A percentile compares a stretch with the other conserved stretches of the same genome.
Evolutionary conservation across 2,888 invertebrate genomes (phyloP).

Genomic region (Macrophya alboannulata): DNA sequence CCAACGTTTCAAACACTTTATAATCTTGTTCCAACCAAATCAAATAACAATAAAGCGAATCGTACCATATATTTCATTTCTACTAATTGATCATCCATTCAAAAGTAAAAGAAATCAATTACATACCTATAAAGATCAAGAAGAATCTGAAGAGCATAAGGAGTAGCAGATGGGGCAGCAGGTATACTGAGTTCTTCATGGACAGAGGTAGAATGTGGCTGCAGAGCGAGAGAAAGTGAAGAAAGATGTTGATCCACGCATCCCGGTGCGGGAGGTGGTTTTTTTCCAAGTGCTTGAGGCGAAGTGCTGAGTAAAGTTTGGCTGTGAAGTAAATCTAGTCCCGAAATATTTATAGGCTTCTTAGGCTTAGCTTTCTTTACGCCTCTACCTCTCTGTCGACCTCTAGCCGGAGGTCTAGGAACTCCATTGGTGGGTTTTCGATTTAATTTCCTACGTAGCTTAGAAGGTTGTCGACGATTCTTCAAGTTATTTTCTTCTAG

Average conservation of each 20-base stretch:
- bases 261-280: slow-evolving; percentile 93
- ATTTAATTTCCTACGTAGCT: slow-evolving; percentile 76
- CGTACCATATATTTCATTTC: not conserved
- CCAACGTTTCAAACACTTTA: not conserved
- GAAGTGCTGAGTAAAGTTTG: slow-evolving; percentile 94
- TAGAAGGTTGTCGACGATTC: slow-evolving; percentile 73
- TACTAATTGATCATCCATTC: not conserved
- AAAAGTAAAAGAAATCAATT: not conserved
- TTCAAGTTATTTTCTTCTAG: slow-evolving; percentile 73
- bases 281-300: slow-evolving; percentile 87
- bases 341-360: slow-evolving; percentile 90
- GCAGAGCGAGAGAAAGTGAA: slow-evolving; percentile 85
- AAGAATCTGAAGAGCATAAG: slow-evolving; percentile 93
- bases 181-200: slow-evolving; percentile 94
- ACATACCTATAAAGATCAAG: slow-evolving; percentile 88
- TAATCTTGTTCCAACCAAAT: not conserved
- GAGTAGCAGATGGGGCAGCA: slow-evolving; percentile 88
- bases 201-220: slow-evolving; percentile 84
- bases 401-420: slow-evolving; percentile 69
- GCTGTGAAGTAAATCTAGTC: slow-evolving; percentile 93
- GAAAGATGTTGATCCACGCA: slow-evolving; percentile 96
- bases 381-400: slow-evolving; percentile 81
- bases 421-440: slow-evolving; percentile 73
- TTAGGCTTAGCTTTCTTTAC: slow-evolving; percentile 84
- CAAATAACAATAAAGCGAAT: not conserved